Evolutionary conservation across 1,140 invertebrate species (phyloP), one percentile per base, ranked within the genome.

Genomic region (Brachionus calyciflorus): DNA sequence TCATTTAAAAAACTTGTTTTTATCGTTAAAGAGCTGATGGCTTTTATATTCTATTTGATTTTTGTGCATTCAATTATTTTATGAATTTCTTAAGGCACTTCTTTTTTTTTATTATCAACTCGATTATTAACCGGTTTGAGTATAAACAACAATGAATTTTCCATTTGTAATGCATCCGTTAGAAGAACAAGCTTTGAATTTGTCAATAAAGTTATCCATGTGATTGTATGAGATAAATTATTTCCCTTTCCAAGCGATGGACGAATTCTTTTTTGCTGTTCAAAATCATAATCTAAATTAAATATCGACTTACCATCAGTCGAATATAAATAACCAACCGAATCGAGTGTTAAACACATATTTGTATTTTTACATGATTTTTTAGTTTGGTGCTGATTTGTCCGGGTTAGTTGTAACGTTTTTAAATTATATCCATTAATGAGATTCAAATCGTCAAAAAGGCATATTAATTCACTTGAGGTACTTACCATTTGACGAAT

Each of bases 261-360:
- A 73, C 44, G 49, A 12, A 49, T 33, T 28, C 51, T 10, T 12
- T 73, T 49, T 30, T 51, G 17, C 14, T 51, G 44, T n/a, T 73
- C 51, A 55, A 73, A 73, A 51, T 73, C 40, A 49, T 30, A 51
- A 37, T 73, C 69, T 49, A 73, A 28, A 21, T 49, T 49, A 17
- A 73, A 73, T 6, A 73, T 51, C 14, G 69, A 49, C n/a, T 73
- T 73, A 26, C 69, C 69, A 51, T 73, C 28, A 19, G 69, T 73
- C 30, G 69, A 73, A 28, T 73, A 73, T n/a, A 73, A 37, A 49
- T 51, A 51, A 26, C 37, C 46, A 6, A 51, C 12, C 12, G 69
- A 73, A 24, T 73, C 69, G 1, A 73, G 17, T 0, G 69, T 73
- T 17, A 73, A 73, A 24, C 69, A 73, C 17, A 48, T n/a, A 28